A percentile compares a stretch with the other conserved stretches of the same genome.
phyloP scores from a whole-genome alignment of 2,888 invertebrate genomes.

The Tyria jacobaeae region DNA sequence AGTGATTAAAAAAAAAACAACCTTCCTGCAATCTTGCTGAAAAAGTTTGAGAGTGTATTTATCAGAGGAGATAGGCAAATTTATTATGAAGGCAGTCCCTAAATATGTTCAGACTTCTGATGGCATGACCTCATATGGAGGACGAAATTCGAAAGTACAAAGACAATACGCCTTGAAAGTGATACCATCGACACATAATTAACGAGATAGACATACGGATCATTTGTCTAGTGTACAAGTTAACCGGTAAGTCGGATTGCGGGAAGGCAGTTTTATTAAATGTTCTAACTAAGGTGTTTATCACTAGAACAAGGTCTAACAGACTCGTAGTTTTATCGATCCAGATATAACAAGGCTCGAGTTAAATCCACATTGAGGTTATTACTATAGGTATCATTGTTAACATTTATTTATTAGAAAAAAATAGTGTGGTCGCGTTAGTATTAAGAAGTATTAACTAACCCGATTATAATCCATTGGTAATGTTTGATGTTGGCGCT shows the following conservation, averaged over 20 bases:
- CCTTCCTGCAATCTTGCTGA: not conserved
- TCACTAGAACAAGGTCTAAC: not conserved
- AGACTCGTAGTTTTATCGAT: not conserved
- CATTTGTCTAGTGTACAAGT: constrained; percentile 10
- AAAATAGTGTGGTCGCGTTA: not conserved
- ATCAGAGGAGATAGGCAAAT: not conserved
- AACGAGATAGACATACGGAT: constrained; percentile 51
- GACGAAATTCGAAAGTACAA: constrained; percentile 68
- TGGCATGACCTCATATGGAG: constrained; percentile 60
- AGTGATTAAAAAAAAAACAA: not conserved
- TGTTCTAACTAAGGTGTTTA: not conserved
- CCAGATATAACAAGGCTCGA: not conserved
- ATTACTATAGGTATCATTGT: not conserved
- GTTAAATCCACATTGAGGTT: too few species aligned
- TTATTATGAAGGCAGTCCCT: constrained; percentile 26
- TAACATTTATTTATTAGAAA: not conserved
- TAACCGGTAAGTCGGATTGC: not conserved
- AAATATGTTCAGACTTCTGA: constrained; percentile 53
- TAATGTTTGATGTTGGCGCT: not conserved
- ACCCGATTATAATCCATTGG: not conserved
- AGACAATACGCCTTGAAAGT: constrained; percentile 59
- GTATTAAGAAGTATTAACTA: too few species aligned
- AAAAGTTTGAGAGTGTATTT: not conserved
- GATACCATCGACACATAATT: constrained; percentile 67
- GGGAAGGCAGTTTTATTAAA: not conserved